Evolutionary conservation across 2,113 vertebrate genomes (phyloP).

Genomic region (Cynocephalus volans): DNA sequence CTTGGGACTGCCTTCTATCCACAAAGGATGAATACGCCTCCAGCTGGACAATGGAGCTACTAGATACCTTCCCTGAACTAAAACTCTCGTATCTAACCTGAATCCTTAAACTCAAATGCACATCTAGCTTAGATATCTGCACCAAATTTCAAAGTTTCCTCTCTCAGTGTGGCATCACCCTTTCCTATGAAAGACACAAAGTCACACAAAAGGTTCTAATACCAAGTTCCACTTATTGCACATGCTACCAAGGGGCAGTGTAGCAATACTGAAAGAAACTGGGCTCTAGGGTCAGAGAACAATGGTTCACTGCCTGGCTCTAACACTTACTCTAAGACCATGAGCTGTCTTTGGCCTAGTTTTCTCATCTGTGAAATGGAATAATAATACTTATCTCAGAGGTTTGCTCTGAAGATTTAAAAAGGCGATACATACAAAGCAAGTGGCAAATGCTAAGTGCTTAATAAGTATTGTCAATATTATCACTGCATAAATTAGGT

Average conservation of each 20-base stretch:
- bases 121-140: background rate
- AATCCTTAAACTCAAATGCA: constrained; percentile 4
- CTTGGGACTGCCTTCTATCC: background rate
- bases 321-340: background rate
- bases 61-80: background rate
- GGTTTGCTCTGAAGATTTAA: background rate
- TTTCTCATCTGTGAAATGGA: constrained; percentile 21
- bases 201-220: background rate
- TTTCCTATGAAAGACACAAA: background rate
- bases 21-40: background rate
- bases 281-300: background rate
- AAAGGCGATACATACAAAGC: background rate
- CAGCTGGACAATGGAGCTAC: background rate
- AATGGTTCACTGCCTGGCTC: background rate
- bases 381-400: background rate
- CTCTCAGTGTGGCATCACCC: background rate
- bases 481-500: background rate
- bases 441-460: background rate
- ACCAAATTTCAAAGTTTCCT: background rate
- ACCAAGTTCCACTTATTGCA: background rate
- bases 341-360: background rate
- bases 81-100: background rate
- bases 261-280: background rate
- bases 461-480: background rate
- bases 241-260: background rate